Evolutionary conservation across 2,797 vertebrate species (phyloP).

Genomic region (Sphaeramia orbicularis): DNA sequence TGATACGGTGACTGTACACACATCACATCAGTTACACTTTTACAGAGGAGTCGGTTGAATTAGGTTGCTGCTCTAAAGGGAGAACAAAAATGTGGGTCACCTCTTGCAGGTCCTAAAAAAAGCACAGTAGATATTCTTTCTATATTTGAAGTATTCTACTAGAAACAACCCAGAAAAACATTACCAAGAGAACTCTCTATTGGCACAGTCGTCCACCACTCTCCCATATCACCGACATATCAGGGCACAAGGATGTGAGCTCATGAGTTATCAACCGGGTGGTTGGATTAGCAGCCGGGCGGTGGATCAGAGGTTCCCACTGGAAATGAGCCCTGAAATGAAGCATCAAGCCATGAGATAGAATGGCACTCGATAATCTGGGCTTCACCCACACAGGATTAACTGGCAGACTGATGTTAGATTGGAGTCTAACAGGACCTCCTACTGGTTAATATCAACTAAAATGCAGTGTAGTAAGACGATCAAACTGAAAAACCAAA

Average conservation of each 20-base stretch:
- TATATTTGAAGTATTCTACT: conserved; percentile 34
- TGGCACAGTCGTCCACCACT: conserved; percentile 90
- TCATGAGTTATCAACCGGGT: conserved; percentile 76
- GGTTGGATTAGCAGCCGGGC: conserved; percentile 66
- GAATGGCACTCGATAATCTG: conserved; percentile 77
- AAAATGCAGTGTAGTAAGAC: conserved; percentile 29
- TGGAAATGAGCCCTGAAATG: conserved; percentile 86
- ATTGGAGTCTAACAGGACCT: conserved; percentile 32
- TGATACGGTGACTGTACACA: not conserved
- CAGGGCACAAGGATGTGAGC: conserved; percentile 69
- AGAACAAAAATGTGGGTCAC: conserved; percentile 74
- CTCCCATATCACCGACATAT: conserved; percentile 91
- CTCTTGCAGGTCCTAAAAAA: conserved; percentile 34
- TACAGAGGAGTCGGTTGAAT: conserved; percentile 30
- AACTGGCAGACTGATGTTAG: conserved; percentile 56
- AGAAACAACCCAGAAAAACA: conserved; percentile 11
- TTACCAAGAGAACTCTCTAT: conserved; percentile 88
- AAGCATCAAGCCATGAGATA: conserved; percentile 74
- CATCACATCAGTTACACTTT: not conserved
- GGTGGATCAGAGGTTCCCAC: conserved; percentile 69
- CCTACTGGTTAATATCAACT: conserved; percentile 28
- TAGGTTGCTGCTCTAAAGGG: conserved; percentile 62
- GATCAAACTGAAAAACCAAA: conserved; percentile 22
- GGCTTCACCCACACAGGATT: conserved; percentile 77
- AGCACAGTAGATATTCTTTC: conserved; percentile 24